A percentile compares a stretch with the other conserved stretches of the same genome.
phyloP scores from a whole-genome alignment of 2,113 vertebrate species.

The Alosa alosa region DNA sequence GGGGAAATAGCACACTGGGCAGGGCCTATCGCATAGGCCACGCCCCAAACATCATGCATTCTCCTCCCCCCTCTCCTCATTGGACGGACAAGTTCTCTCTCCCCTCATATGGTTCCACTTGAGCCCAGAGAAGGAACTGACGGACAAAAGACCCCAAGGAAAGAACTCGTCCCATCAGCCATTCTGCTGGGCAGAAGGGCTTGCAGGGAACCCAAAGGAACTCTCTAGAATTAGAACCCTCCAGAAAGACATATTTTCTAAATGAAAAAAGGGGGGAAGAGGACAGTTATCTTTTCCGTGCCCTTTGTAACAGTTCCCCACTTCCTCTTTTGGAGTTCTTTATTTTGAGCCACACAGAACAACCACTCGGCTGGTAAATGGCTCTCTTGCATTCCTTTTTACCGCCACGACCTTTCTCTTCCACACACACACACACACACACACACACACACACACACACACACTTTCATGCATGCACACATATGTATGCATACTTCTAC shows the following conservation, averaged over 20 bases:
- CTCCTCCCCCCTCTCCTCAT: no score
- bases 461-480: not conserved
- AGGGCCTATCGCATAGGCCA: not conserved
- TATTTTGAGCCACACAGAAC: not conserved
- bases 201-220: not conserved
- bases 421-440: not conserved
- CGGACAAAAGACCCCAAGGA: not conserved
- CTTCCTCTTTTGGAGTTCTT: not conserved
- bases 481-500: slow-evolving; percentile 21
- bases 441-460: not conserved
- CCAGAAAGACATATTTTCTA: not conserved
- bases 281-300: not conserved
- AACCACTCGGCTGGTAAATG: not conserved
- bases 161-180: not conserved
- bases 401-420: slow-evolving; percentile 3
- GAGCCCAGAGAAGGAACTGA: not conserved
- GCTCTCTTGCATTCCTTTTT: slow-evolving; percentile 26
- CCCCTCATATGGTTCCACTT: not conserved
- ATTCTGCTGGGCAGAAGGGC: not conserved
- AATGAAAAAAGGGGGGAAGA: not conserved
- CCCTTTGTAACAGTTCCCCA: not conserved
- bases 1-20: slow-evolving; percentile 64
- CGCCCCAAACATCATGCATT: not conserved
- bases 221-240: not conserved
- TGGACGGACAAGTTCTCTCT: not conserved